Evolutionary conservation across 1,140 invertebrate species (phyloP), one percentile per base, ranked within the genome.

Genomic region (Bombus affinis): DNA sequence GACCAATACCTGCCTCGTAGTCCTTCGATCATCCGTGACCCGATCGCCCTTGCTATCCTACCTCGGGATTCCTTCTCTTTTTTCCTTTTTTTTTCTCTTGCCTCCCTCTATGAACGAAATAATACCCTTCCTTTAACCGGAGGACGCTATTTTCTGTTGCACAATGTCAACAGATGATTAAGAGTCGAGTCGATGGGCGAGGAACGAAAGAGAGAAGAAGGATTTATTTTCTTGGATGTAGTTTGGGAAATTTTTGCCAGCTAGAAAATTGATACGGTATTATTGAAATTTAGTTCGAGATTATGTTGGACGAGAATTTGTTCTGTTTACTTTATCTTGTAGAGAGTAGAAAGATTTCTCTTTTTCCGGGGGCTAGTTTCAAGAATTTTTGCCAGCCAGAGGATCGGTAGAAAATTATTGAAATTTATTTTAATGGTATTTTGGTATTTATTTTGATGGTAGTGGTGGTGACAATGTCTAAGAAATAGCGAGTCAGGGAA

Each of bases 1-100:
- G 89, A 92, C 85, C 89, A 86, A 91, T 91, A 89, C 89, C 89
- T 91, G 89, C 85, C 71, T 32, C 68, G 83, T 81, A 74, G 84
- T 84, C 85, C 86, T 88, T 83, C 84, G 87, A 85, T 87, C 84
- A 85, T 83, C 68, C 85, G 59, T 90, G 89, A 86, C 86, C 72
- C 70, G 83, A 88, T 90, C 81, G 77, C 44, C 83, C 57, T 74
- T 59, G 68, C 68, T 70, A 39, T 25, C 62, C 39, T 15, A 65
- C 73, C 53, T 65, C 13, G 71, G 70, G 81, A 82, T 53, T 86
- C 77, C 78, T 81, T 32, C 25, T 13, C 53, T n/a, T 62, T 18
- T 47, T 62, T 39, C 6, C 22, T 42, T 53, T 81, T 53, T 81
- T n/a, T 18, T 42, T 18, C 18, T 25, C 37, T 32, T 72, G 68